Percentiles rank a stretch among this genome's conserved stretches.
These are phyloP conservation scores for Diacarnus erythraeanus DNA, from an alignment of 37 sponge, comb jelly and placozoan species.

Conservation along the genomic window DNA sequence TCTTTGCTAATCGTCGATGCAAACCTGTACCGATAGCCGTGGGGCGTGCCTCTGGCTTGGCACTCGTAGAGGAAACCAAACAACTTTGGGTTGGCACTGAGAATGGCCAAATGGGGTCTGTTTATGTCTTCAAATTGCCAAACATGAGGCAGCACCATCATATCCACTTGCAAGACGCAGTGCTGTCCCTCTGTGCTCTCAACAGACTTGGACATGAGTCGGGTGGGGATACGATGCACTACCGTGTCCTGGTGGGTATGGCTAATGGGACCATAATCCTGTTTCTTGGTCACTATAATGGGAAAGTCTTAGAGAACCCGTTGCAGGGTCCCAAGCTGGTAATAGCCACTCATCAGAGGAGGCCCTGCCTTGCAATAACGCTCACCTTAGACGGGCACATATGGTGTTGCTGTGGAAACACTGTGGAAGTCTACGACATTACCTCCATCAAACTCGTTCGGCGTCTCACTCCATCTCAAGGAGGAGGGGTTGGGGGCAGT, in stretches of 20 bases:
- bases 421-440: conserved; percentile 64
- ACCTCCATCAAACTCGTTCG: conserved; percentile 39
- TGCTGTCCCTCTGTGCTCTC: conserved; percentile 65
- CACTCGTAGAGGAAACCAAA: conserved; percentile 54
- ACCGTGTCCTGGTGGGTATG: conserved; percentile 72
- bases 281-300: conserved; percentile 59
- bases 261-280: conserved; percentile 82
- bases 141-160: conserved; percentile 74
- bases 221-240: conserved; percentile 31
- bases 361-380: conserved; percentile 61
- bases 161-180: conserved; percentile 85
- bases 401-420: conserved; percentile 75
- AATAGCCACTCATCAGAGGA: conserved; percentile 19
- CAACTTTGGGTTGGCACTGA: conserved; percentile 91
- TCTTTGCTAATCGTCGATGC: conserved; percentile 70
- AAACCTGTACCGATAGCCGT: conserved; percentile 79
- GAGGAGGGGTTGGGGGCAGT: neutral
- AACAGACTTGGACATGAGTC: conserved; percentile 23
- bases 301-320: conserved; percentile 61
- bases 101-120: conserved; percentile 79
- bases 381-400: conserved; percentile 47
- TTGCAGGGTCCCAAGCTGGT: conserved; percentile 60
- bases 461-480: neutral
- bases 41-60: conserved; percentile 71
- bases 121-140: conserved; percentile 82